These are phyloP conservation scores for Apantesis nais DNA, from an alignment of 2,888 invertebrate genomes.

Conservation along the genomic window DNA sequence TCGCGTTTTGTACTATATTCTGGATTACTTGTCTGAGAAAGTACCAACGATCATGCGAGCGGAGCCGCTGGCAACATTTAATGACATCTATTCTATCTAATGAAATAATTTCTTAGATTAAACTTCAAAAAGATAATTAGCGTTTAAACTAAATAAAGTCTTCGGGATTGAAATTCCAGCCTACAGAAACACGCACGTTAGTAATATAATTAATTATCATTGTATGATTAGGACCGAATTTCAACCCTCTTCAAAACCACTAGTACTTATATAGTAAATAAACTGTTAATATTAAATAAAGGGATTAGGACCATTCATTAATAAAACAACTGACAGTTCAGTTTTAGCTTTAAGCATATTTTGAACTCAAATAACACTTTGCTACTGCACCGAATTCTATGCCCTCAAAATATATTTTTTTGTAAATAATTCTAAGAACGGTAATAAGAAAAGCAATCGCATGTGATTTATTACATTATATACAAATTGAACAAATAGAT, in stretches of 20 bases:
- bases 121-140: too few relatives aligned
- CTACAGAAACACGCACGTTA: too few relatives aligned
- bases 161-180: neutral
- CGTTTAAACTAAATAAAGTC: too few relatives aligned
- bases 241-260: neutral
- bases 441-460: neutral
- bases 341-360: neutral
- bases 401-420: neutral
- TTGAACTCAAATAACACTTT: neutral
- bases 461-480: slow-evolving; percentile 23
- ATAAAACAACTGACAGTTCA: neutral
- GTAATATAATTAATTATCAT: neutral
- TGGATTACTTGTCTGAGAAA: neutral
- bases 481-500: slow-evolving; percentile 28
- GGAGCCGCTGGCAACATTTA: neutral
- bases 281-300: neutral
- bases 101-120: neutral
- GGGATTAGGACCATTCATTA: neutral
- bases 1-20: neutral
- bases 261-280: neutral
- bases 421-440: neutral
- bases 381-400: neutral
- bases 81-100: neutral
- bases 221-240: neutral
- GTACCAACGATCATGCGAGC: neutral